phyloP scores from a whole-genome alignment of 2,113 vertebrate genomes.

The Turnix velox region DNA sequence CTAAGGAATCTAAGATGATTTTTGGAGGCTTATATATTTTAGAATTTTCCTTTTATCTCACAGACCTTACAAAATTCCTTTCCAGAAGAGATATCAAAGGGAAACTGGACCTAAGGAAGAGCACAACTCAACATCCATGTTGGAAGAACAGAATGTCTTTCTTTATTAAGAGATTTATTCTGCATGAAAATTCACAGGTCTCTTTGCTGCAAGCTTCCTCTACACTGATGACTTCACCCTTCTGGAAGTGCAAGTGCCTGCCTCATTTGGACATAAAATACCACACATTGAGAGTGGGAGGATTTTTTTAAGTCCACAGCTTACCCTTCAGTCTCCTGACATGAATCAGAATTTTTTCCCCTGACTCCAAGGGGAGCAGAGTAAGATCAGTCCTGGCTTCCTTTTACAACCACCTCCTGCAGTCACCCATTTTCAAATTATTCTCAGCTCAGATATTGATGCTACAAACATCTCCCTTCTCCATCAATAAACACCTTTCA shows the following conservation, averaged over 20 bases:
- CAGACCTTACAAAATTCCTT: too few species aligned
- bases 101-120: too few species aligned
- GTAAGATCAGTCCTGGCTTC: not conserved
- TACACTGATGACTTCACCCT: not conserved
- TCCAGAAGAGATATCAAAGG: too few species aligned
- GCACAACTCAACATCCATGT: not conserved
- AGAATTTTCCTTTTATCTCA: too few species aligned
- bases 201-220: not conserved
- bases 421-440: not conserved
- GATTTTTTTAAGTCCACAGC: not conserved
- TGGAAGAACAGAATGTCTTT: not conserved
- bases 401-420: not conserved
- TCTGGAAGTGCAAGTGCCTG: not conserved
- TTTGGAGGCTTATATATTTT: too few species aligned
- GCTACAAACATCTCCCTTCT: not conserved
- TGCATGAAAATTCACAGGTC: not conserved
- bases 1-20: too few species aligned
- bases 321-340: not conserved
- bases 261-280: not conserved
- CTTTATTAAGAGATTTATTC: rapidly evolving
- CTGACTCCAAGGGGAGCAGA: not conserved
- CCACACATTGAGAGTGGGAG: not conserved
- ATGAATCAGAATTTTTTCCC: not conserved
- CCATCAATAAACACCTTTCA: not conserved
- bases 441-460: not conserved